Conservation (phyloP, 2,797 vertebrate genomes). For the Gorsachius magnificus region DNA sequence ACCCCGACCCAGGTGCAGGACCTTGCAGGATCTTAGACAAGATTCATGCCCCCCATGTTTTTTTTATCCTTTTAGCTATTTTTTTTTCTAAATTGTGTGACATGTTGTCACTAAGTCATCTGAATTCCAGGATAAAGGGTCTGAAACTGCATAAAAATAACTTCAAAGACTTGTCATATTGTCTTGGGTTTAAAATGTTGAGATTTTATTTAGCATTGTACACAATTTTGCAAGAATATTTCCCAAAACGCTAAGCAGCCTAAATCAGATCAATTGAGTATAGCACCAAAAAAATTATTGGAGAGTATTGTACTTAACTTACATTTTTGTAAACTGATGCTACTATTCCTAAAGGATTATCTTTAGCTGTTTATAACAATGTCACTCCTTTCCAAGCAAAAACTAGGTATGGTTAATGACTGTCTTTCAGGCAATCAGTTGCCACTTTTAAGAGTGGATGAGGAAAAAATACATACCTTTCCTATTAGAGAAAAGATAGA, state of each 20-base stretch:
- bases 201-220: neutral
- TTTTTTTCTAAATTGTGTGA: neutral
- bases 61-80: neutral
- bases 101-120: neutral
- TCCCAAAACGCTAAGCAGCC: neutral
- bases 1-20: too few relatives aligned
- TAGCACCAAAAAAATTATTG: neutral
- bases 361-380: neutral
- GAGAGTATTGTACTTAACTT: neutral
- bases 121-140: neutral
- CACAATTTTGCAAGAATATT: neutral
- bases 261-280: neutral
- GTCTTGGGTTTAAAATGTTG: neutral
- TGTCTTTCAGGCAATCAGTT: neutral
- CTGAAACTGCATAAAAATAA: neutral
- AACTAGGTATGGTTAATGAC: neutral
- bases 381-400: neutral
- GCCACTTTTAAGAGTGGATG: neutral
- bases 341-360: neutral
- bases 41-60: neutral
- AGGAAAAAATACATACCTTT: neutral
- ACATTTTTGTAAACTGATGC: neutral
- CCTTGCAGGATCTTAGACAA: neutral
- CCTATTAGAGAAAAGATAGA: neutral
- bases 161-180: neutral